These are phyloP conservation scores for Coelopa frigida DNA, from an alignment of 1,140 invertebrate species.

Conservation along the genomic window DNA sequence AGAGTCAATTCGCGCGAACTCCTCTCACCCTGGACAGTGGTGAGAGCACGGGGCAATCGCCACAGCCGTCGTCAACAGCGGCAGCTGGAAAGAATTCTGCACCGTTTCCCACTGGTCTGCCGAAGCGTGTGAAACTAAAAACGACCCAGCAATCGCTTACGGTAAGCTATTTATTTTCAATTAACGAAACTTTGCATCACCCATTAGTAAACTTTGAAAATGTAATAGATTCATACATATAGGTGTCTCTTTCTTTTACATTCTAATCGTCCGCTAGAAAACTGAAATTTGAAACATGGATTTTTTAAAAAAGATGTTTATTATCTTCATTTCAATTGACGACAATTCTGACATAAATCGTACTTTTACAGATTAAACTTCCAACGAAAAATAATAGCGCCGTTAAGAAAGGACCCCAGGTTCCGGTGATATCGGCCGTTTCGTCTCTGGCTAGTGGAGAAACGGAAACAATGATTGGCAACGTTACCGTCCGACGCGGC, in stretches of 20 bases:
- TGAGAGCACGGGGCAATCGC: slow-evolving; percentile 17
- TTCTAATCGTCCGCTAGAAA: too few relatives aligned
- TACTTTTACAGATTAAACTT: slow-evolving; percentile 9
- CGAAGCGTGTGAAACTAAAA: slow-evolving; percentile 40
- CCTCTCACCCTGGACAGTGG: slow-evolving; percentile 41
- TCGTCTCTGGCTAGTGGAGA: slow-evolving; percentile 57
- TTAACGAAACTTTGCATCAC: too few relatives aligned
- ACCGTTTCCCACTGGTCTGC: slow-evolving; percentile 43
- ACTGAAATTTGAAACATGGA: too few relatives aligned
- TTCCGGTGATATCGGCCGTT: slow-evolving; percentile 68
- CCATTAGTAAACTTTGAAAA: too few relatives aligned
- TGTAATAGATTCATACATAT: too few relatives aligned
- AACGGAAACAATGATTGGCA: slow-evolving; percentile 32
- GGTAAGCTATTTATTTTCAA: too few relatives aligned
- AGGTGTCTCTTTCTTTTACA: too few relatives aligned
- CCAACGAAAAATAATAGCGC: slow-evolving; percentile 2
- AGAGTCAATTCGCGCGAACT: slow-evolving; percentile 63
- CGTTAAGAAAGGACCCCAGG: slow-evolving; percentile 9
- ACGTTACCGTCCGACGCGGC: slow-evolving; percentile 26
- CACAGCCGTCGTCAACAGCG: slow-evolving; percentile 12
- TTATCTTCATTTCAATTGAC: too few relatives aligned
- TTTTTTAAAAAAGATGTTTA: too few relatives aligned
- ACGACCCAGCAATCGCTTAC: slow-evolving; percentile 4
- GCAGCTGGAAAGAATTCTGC: slow-evolving; percentile 21
- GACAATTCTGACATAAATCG: too few relatives aligned